Conservation (phyloP, 2,797 vertebrate species). For the Salarias fasciatus region DNA sequence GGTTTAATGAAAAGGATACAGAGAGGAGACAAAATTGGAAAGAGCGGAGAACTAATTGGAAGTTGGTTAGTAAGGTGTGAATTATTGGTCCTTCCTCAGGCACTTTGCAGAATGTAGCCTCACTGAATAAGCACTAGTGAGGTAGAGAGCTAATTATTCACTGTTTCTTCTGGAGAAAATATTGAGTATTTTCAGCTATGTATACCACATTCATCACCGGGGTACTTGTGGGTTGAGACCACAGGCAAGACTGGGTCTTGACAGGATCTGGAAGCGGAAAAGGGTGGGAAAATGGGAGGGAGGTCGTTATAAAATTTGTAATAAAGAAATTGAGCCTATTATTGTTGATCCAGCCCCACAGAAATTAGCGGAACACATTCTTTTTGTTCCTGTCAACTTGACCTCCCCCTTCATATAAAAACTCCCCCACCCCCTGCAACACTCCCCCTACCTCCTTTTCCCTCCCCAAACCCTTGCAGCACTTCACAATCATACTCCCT, state of each 20-base stretch:
- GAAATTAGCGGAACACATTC: slow-evolving; percentile 92
- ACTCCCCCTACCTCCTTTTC: slow-evolving; percentile 82
- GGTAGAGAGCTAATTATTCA: slow-evolving; percentile 76
- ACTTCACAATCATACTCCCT: slow-evolving; percentile 88
- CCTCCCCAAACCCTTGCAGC: slow-evolving; percentile 82
- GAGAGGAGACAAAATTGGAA: slow-evolving; percentile 61
- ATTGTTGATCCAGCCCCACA: slow-evolving; percentile 89
- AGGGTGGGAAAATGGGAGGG: slow-evolving; percentile 80
- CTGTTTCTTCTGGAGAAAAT: slow-evolving; percentile 74
- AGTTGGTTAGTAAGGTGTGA: slow-evolving; percentile 75
- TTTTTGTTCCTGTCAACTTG: slow-evolving; percentile 93
- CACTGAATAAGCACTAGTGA: slow-evolving; percentile 71
- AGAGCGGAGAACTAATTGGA: slow-evolving; percentile 70
- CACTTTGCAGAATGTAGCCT: slow-evolving; percentile 66
- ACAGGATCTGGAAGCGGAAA: slow-evolving; percentile 82
- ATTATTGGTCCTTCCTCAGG: slow-evolving; percentile 72
- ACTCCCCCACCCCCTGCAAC: slow-evolving; percentile 84
- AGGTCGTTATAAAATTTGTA: slow-evolving; percentile 84
- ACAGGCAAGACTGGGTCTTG: slow-evolving; percentile 79
- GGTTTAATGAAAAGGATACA: slow-evolving; percentile 65
- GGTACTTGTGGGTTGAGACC: slow-evolving; percentile 80
- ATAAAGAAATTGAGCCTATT: slow-evolving; percentile 92
- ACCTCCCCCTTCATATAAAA: slow-evolving; percentile 88
- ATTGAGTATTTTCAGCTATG: slow-evolving; percentile 69
- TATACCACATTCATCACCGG: slow-evolving; percentile 70